Percentiles rank a stretch among this genome's conserved stretches.
These are phyloP conservation scores for Nasua narica DNA, from an alignment of 2,797 vertebrate genomes.

Conservation along the genomic window DNA sequence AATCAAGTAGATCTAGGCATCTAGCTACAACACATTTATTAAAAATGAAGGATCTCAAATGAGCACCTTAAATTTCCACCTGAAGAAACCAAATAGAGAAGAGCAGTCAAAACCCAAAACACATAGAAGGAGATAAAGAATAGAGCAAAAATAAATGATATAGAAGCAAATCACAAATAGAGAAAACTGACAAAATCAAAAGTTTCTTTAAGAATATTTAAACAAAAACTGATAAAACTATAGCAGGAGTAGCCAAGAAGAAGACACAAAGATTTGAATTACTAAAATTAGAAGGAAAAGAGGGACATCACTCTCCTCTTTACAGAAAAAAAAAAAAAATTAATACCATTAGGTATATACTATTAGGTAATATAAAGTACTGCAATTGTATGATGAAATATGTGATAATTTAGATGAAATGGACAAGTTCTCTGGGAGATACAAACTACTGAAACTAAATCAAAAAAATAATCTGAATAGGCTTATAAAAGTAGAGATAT, in stretches of 20 bases:
- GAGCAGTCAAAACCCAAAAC: neutral
- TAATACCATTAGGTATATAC: neutral
- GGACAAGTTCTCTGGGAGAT: neutral
- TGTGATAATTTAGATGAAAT: neutral
- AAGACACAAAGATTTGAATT: neutral
- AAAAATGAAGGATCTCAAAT: neutral
- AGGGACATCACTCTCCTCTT: neutral
- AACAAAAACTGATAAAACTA: neutral
- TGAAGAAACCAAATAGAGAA: neutral
- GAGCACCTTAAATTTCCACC: neutral
- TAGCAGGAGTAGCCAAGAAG: neutral
- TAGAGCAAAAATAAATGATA: neutral
- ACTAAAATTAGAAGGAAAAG: neutral
- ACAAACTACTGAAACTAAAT: neutral
- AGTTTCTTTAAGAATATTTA: neutral
- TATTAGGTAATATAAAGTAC: neutral
- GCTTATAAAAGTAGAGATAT: neutral
- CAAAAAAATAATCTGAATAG: neutral
- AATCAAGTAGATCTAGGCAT: neutral
- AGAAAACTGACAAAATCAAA: neutral
- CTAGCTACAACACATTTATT: neutral
- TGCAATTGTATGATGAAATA: neutral
- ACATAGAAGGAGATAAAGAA: neutral
- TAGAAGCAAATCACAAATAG: neutral
- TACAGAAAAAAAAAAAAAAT: neutral